Base-by-base conservation (phyloP, 64 coral and sea anemone genomes). In the Montipora efflorescens region DNA sequence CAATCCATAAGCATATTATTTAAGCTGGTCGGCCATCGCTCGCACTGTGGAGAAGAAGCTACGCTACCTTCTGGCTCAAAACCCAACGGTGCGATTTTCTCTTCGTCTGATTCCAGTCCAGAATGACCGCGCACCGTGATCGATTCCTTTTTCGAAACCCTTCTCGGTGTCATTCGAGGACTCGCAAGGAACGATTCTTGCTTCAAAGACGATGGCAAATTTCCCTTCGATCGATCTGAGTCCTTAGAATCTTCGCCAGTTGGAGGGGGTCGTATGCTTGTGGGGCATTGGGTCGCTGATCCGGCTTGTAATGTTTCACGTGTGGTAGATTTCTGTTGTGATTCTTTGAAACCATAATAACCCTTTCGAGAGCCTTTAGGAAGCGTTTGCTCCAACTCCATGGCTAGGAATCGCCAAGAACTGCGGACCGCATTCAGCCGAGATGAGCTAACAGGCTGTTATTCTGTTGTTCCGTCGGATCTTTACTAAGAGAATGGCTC, bases 231-330 rank as follows among this genome's bases (percentile, higher is more conserved):
- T 61, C 77, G 84, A 67, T 89, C 36, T 80, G 22, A 84, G 84
- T 98, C 96, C 75, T 79, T 88, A 67, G 96, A 98, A 92, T 98
- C 96, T 95, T 98, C 92, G 67, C 96, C 96, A 61, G 96, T 94
- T 25, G 96, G 96, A 74, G 96, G 89, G 61, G 93, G 96, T 70
- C 96, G 89, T 73, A 90, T 68, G 71, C 75, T 97, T 83, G 87
- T 84, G 77, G 89, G 75, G 82, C 66, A 86, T 46, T 86, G 62
- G 15, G 82, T 45, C 64, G 64, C 64, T 86, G 82, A 86, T 86
- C 82, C 62, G 46, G 82, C 66, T 66, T 71, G 82, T 72, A 86
- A 67, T 72, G 81, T 95, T 92, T 97, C 96, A 97, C 96, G 96
- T 97, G 96, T 95, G 76, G 84, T 87, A 76, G 84, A 86, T 82